Evolutionary conservation across 2,888 invertebrate genomes (phyloP), one percentile per base, ranked within the genome.

Genomic region (Dicyrtomina minuta): DNA sequence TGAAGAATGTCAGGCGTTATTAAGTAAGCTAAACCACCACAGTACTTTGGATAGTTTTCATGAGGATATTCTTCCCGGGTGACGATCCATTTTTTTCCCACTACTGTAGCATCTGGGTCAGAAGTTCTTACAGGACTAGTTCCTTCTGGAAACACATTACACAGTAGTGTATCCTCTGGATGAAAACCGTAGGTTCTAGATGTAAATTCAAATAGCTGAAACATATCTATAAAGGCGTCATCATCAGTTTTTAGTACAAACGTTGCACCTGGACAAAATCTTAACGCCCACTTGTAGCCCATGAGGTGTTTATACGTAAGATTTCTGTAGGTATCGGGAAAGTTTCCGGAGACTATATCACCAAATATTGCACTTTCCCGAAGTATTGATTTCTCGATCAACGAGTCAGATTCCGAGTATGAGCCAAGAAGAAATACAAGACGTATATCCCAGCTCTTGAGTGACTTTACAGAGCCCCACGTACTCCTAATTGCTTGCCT

Each of bases 21-120:
- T 6, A 80, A 70, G 67, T 80, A 81, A 2, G 79, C 80, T 24
- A 79, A 62, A 2, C 81, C 81, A 6, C 77, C 79, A 70, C 81
- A 81, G 62, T 80, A 81, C 2, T 74, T 71, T 1, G 81, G 81
- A 67, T 79, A 81, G 1, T 68, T 74, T 2, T 71, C 65, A 66
- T 72, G 71, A 0, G 79, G 79, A 68, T 79, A 81, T 27, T 80
- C 80, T 12, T 78, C 74, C 8, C 27, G 22, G 3, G 76, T 71
- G 33, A 80, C 78, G 20, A 68, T 64, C 80, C 80, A 81, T 71
- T 80, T 80, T 6, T 75, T 74, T 0, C 71, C 69, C 27, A n/a
- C 26, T 41, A 66, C 49, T 46, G 46, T 41, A 10, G 59, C 33
- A 17, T 49, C 44, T 1, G 64, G 33, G 46, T 49, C 49, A 12